Evolutionary conservation across 2,797 vertebrate species (phyloP), one percentile per base, ranked within the genome.

Genomic region (Chanos chanos): DNA sequence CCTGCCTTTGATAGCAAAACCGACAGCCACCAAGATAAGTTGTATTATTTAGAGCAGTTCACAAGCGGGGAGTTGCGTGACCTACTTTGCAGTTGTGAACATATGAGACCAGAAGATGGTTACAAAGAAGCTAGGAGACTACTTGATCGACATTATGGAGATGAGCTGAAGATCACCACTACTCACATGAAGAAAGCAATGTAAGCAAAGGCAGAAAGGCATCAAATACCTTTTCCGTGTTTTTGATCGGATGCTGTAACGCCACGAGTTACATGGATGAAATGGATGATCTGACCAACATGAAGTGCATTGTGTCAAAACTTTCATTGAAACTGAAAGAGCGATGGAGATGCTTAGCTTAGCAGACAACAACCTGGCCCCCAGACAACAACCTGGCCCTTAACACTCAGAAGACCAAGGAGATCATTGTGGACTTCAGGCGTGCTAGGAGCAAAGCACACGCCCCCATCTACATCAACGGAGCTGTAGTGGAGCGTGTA

Each of bases 221-320:
- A 19, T 21, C 60, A 24, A 47, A 60, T 39, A 34, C 39, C 5
- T 70, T 44, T 45, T 24, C 48, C 5, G 24, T 64, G 16, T 65
- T 52, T 37, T 18, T 65, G 24, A 21, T 50, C 43, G 56, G 27
- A 36, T 66, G 50, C 37, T 27, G 34, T 19, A 71, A 71, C 41
- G 44, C 41, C 8, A 18, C 61, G 24, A 19, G 39, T 21, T 58
- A 34, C 15, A 33, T 63, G 36, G 44, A 63, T 1, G 30, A 63
- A 21, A 43, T 64, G 34, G 45, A 63, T 13, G 68, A 52, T 37
- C 61, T 58, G 5, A 67, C 16, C 12, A 53, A 39, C 9, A 47
- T 47, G 31, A 21, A 15, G n/a, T 43, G 36, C 18, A 49, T 48
- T 21, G 13, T 61, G 22, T 51, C 31, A 4, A 69, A 64, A 19